A percentile compares a stretch with the other conserved stretches of the same genome.
These are phyloP conservation scores for Heliopora coerulea DNA, from an alignment of 92 coral and sea anemone genomes.

Conservation along the genomic window DNA sequence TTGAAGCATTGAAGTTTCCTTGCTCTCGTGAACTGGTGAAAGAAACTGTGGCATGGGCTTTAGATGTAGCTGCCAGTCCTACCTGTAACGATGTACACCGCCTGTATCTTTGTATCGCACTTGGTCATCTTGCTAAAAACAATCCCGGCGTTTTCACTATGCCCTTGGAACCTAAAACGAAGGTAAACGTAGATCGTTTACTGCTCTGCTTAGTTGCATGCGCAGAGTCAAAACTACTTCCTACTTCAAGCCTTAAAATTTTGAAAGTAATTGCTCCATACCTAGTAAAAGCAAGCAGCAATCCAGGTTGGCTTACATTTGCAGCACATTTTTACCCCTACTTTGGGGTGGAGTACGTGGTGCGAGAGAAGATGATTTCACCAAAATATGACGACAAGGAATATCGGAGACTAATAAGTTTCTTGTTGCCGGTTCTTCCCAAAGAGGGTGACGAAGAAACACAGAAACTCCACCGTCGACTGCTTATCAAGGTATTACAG, in stretches of 20 bases:
- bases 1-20: conserved; percentile 1
- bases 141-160: not conserved
- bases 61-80: not conserved
- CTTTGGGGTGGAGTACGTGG: conserved; percentile 1
- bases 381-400: too few species aligned
- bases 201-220: not conserved
- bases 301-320: conserved; percentile 29
- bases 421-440: too few species aligned
- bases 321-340: conserved; percentile 27
- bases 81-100: not conserved
- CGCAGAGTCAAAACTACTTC: not conserved
- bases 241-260: conserved; percentile 9
- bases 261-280: conserved; percentile 15
- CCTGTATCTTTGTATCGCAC: conserved; percentile 7
- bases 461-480: too few species aligned
- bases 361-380: not conserved
- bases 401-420: too few species aligned
- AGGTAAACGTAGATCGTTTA: conserved; percentile 11
- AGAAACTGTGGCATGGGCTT: not conserved
- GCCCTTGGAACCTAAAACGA: not conserved
- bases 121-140: not conserved
- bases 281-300: conserved; percentile 22
- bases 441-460: not conserved
- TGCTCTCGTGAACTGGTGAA: not conserved
- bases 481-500: too few species aligned